A percentile compares a stretch with the other conserved stretches of the same genome.
phyloP scores from a whole-genome alignment of 2,888 invertebrate species.

The Spilarctia lutea region DNA sequence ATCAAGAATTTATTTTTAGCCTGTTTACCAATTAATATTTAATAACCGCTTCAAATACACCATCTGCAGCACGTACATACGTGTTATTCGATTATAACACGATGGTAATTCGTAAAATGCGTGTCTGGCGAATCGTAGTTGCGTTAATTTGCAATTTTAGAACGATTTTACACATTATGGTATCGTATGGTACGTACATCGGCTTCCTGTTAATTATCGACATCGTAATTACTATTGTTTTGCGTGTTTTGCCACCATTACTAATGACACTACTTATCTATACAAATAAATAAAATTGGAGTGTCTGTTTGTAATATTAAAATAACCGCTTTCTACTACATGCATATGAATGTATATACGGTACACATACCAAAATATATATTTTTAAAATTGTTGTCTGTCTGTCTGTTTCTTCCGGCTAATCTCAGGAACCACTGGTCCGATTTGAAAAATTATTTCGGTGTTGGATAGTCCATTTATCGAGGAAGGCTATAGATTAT shows the following conservation, averaged over 20 bases:
- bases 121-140: conserved; percentile 26
- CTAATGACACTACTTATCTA: not conserved
- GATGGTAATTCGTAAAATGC: conserved; percentile 24
- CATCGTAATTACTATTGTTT: not conserved
- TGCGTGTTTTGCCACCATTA: not conserved
- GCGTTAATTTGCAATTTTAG: conserved; percentile 33
- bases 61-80: conserved; percentile 9
- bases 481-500: too few species aligned
- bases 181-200: conserved; percentile 31
- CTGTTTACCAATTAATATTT: not conserved
- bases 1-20: not conserved
- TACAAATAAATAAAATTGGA: too few species aligned
- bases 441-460: too few species aligned
- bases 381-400: too few species aligned
- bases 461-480: too few species aligned
- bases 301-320: too few species aligned
- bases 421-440: too few species aligned
- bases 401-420: too few species aligned
- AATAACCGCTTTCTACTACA: too few species aligned
- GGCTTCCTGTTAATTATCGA: conserved; percentile 17
- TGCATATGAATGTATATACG: too few species aligned
- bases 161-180: conserved; percentile 28
- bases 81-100: conserved; percentile 23
- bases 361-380: too few species aligned
- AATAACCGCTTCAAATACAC: conserved; percentile 13